These are phyloP conservation scores for Orius laevigatus DNA, from an alignment of 1,140 invertebrate species.

Conservation along the genomic window DNA sequence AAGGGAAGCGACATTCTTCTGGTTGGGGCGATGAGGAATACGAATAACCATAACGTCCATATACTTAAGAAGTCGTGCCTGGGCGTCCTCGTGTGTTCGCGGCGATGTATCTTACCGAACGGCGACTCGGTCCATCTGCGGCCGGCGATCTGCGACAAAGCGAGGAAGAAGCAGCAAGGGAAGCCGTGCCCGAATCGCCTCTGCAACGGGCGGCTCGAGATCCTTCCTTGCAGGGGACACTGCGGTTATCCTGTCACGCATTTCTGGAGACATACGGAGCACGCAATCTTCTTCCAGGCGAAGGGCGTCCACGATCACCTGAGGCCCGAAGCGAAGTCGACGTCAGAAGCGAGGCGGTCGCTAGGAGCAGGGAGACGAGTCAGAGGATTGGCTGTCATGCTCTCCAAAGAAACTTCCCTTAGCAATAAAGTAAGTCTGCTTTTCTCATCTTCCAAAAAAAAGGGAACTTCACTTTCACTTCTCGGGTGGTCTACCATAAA, in stretches of 20 bases:
- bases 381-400: slow-evolving; percentile 49
- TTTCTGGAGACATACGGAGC: slow-evolving; percentile 90
- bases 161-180: slow-evolving; percentile 89
- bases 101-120: slow-evolving; percentile 60
- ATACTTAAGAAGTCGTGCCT: slow-evolving; percentile 95
- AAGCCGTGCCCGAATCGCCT: slow-evolving; percentile 79
- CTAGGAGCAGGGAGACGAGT: slow-evolving; percentile 44
- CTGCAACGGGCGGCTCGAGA: slow-evolving; percentile 72
- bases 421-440: slow-evolving; percentile 41
- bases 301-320: slow-evolving; percentile 94
- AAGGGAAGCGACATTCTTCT: slow-evolving; percentile 79
- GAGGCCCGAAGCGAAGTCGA: slow-evolving; percentile 81
- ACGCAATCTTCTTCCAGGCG: slow-evolving; percentile 91
- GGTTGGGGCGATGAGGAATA: slow-evolving; percentile 99
- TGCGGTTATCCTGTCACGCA: slow-evolving; percentile 96
- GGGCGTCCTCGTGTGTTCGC: slow-evolving; percentile 81
- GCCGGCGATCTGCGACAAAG: slow-evolving; percentile 96
- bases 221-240: slow-evolving; percentile 82
- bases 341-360: slow-evolving; percentile 64
- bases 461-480: too few species aligned
- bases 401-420: slow-evolving; percentile 54
- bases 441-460: too few species aligned
- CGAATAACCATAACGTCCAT: slow-evolving; percentile 96
- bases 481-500: too few species aligned
- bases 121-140: slow-evolving; percentile 75